Conservation (phyloP, 2,888 invertebrate genomes). For the Cheilosia vulpina region DNA sequence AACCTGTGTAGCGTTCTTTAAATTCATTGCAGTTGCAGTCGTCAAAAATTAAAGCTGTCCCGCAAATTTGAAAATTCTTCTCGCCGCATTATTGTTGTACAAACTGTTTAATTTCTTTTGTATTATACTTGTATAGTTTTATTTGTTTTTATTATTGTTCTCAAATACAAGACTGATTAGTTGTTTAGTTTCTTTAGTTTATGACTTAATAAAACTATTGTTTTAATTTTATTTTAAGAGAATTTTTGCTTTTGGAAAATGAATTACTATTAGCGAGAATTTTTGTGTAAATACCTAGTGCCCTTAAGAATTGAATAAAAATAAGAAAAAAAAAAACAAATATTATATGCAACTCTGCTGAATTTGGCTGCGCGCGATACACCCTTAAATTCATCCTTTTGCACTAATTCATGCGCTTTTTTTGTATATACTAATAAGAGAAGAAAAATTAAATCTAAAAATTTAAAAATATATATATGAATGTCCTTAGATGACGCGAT, state of each 20-base stretch:
- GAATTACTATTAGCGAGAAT: conserved; percentile 46
- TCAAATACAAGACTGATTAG: conserved; percentile 74
- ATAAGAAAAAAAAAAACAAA: conserved; percentile 1
- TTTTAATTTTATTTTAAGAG: conserved; percentile 19
- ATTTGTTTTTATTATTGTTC: conserved; percentile 36
- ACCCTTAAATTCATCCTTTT: conserved; percentile 38
- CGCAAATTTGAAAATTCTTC: background rate
- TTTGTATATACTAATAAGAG: conserved; percentile 64
- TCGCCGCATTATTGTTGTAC: conserved; percentile 11
- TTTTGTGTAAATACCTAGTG: conserved; percentile 74
- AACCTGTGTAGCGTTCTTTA: too few species aligned
- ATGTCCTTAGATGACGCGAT: conserved; percentile 43
- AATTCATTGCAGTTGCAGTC: too few species aligned
- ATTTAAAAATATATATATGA: conserved; percentile 30
- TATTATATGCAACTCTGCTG: conserved; percentile 42
- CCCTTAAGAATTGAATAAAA: conserved; percentile 62
- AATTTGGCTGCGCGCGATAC: conserved; percentile 70
- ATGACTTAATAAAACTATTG: conserved; percentile 16
- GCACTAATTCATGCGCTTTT: conserved; percentile 71
- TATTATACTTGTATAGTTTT: conserved; percentile 13
- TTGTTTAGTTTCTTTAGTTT: conserved; percentile 68
- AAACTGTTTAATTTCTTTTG: conserved; percentile 11
- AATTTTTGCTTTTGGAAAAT: background rate
- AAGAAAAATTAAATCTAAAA: conserved; percentile 31
- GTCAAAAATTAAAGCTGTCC: too few species aligned